Base-by-base conservation (phyloP, 1,140 invertebrate genomes). In the Polyergus mexicanus region DNA sequence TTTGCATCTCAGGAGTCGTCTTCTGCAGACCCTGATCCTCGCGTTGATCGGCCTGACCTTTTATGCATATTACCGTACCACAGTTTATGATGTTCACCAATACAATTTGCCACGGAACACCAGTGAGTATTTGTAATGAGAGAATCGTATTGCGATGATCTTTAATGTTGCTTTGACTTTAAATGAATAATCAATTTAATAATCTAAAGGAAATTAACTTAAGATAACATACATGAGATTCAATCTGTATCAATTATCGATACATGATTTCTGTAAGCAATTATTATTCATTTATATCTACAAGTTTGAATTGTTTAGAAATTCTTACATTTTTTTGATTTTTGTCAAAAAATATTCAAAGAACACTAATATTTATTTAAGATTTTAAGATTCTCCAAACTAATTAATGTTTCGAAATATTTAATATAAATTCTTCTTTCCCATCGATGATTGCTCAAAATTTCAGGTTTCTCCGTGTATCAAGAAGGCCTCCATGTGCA, bases 11-110 rank as follows among this genome's bases (percentile, higher is more conserved):
- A 94, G 94, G 81, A 95, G 92, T 90, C 92, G 94, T 78, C 63
- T 91, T 83, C 84, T 94, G 22, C 94, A 93, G 87, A 92, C 86
- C 63, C 91, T 95, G 68, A 92, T 95, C 62, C 76, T 95, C 54
- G 93, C 91, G 78, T 88, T 95, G 51, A 80, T 95, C 69, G 86
- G 90, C 51, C 88, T 95, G 19, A 94, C 94, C 32, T 93, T 95
- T 66, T 95, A 94, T 63, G 92, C 93, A 0, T 95, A 95, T 75
- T 95, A 94, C 77, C 92, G 94, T n/a, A 94, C 92, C 7, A 92
- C 94, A 16, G 84, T 89, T 76, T 92, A 92, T 69, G 93, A 94
- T 32, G 86, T 92, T 35, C 91, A 78, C 35, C 93, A 92, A 38
- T 92, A 91, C 56, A 68, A 62, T 6, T 65, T 88, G 54, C 44